Base-by-base conservation (phyloP, 2,797 vertebrate species). In the Arnoldichthys spilopterus region DNA sequence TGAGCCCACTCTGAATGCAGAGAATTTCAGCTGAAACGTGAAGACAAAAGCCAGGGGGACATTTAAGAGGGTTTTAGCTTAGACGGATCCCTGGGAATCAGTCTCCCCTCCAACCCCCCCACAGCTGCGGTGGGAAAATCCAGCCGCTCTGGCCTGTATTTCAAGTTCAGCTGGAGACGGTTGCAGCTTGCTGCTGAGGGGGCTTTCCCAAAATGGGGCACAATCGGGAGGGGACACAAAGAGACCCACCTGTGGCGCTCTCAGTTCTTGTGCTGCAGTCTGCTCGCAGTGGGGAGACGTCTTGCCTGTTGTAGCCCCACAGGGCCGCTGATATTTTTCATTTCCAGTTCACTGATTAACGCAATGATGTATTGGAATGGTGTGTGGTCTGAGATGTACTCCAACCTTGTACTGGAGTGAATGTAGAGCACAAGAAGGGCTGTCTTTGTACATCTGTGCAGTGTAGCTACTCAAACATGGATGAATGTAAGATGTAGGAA, bases 31-130 rank as follows among this genome's bases (percentile, higher is more conserved):
- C 89, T 91, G 92, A 93, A 93, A 92, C 79, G 86, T 88, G 88
- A 91, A 90, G 91, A 94, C 91, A 94, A 94, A 93, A 93, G 91
- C 91, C 87, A 91, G 89, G 86, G 90, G 91, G 90, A 91, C 88
- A 91, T 93, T 92, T 92, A 92, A 92, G 89, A 91, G 90, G 91
- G 87, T 91, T 49, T 92, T 91, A 92, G 90, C 89, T 90, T 85
- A 0, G 83, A 82, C 85, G 86, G 85, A 91, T 91, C 90, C 90
- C 87, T 92, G 91, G 91, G 93, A 94, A 93, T 92, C 83, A 76
- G 88, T 85, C 77, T 84, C 83, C 69, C 1, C 16, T 22, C 18
- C 51, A n/a, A 20, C 20, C 22, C n/a, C 54, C 59, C 59, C 59
- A 43, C 22, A 20, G 32, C 68, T 77, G 68, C 66, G 75, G 85